Conservation (phyloP, 2,113 vertebrate species). For the Microcebus jonahi region DNA sequence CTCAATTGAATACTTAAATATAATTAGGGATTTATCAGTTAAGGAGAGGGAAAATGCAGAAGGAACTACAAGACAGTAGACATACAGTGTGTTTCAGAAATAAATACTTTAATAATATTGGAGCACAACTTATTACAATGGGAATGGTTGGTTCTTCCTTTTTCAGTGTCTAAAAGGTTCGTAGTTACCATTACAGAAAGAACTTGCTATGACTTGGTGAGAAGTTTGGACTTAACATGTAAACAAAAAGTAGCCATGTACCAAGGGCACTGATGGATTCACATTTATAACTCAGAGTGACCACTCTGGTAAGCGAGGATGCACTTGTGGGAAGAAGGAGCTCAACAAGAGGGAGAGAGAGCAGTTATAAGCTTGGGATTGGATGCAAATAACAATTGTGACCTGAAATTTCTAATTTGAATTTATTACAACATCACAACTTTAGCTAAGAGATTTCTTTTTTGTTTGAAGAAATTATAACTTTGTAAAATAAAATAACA, state of each 20-base stretch:
- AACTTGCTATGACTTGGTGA: not conserved
- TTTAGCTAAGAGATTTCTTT: not conserved
- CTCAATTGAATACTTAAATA: not conserved
- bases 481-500: not conserved
- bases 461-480: not conserved
- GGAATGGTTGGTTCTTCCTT: not conserved
- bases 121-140: not conserved
- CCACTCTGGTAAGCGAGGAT: not conserved
- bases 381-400: not conserved
- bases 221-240: not conserved
- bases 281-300: not conserved
- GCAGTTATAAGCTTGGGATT: not conserved
- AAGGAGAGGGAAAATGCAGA: not conserved
- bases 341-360: fast-evolving
- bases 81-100: not conserved
- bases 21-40: not conserved
- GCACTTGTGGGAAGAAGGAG: not conserved
- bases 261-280: not conserved
- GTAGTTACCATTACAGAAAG: not conserved
- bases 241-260: not conserved
- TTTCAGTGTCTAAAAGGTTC: not conserved
- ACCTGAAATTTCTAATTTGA: not conserved
- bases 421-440: not conserved
- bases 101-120: not conserved
- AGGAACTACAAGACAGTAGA: not conserved